Evolutionary conservation across 2,888 invertebrate species (phyloP), one percentile per base, ranked within the genome.

Genomic region (Lottia gigantea): DNA sequence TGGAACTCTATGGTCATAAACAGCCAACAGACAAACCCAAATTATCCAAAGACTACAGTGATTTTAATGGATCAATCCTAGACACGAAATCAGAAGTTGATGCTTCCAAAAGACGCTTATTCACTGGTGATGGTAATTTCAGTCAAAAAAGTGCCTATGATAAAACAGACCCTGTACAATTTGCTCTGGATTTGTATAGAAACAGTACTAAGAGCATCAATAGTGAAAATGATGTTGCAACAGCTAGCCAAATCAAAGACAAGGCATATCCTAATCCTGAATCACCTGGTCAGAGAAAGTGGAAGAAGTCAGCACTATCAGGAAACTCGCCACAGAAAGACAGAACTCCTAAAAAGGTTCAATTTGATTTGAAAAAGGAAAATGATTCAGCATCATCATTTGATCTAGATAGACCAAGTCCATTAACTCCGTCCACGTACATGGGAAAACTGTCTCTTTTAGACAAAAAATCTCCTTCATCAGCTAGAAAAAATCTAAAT

Each of bases 351-450:
- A 84, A 82, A 68, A 78, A 77, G 71, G 84, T 84, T 49, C 80
- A 80, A 6, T 84, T 84, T 77, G 78, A 79, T 66, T 70, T 82
- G 12, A 77, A 74, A 47, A 74, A 81, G 46, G 75, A 75, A 46
- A 78, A 75, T 69, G 75, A 74, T 31, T 72, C 79, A n/a, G n/a
- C n/a, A 3, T 75, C 79, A 14, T 83, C 84, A n/a, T 86, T 86
- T 81, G 83, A 83, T 49, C 77, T 86, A 49, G 86, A 85, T 65
- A 68, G 80, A 68, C 85, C 86, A 12, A 84, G 84, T 76, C 84
- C 83, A 15, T 65, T 81, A 63, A 78, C 78, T 62, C 74, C 70
- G 11, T 76, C 77, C 14, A 67, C 70, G 16, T 74, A 72, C 62
- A 71, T 70, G 25, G 74, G 72, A 46, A 71, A 64, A 31, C 46